These are phyloP conservation scores for Isichthys henryi DNA, from an alignment of 2,113 vertebrate species.

Conservation along the genomic window DNA sequence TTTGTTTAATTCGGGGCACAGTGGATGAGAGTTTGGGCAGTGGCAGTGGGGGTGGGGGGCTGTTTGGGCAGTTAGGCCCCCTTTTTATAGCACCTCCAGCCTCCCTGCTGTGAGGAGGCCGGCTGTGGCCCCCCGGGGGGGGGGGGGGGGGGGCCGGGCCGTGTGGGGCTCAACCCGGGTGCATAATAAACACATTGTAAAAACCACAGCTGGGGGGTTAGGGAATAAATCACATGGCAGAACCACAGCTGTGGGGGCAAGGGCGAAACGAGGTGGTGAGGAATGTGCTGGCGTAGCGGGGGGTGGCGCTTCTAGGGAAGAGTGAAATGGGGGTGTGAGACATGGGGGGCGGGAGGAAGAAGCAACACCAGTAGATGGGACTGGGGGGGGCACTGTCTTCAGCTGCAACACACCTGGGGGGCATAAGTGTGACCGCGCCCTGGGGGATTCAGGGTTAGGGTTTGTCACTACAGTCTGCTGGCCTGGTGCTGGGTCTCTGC, in stretches of 20 bases:
- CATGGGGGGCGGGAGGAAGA: neutral
- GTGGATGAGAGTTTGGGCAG: slow-evolving; percentile 47
- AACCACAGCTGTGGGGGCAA: too few relatives aligned
- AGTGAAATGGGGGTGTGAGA: neutral
- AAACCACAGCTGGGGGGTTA: neutral
- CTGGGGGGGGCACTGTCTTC: neutral
- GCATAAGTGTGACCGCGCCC: too few relatives aligned
- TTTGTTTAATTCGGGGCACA: slow-evolving; percentile 63
- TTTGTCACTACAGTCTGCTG: too few relatives aligned
- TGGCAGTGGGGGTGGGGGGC: slow-evolving; percentile 43
- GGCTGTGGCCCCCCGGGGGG: too few relatives aligned
- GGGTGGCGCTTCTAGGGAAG: too few relatives aligned
- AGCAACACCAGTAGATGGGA: neutral
- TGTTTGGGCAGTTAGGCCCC: slow-evolving; percentile 58
- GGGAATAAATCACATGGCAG: too few relatives aligned
- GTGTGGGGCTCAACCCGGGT: neutral
- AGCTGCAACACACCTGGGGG: neutral
- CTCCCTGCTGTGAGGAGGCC: slow-evolving; percentile 64
- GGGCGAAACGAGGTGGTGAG: neutral
- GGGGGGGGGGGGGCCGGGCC: neutral
- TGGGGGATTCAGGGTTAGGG: too few relatives aligned
- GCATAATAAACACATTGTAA: too few relatives aligned
- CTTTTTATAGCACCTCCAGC: slow-evolving; percentile 73
- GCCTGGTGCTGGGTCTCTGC: too few relatives aligned
- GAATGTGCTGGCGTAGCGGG: neutral